Evolutionary conservation across 2,888 invertebrate genomes (phyloP), one percentile per base, ranked within the genome.

Genomic region (Macrophya alboannulata): DNA sequence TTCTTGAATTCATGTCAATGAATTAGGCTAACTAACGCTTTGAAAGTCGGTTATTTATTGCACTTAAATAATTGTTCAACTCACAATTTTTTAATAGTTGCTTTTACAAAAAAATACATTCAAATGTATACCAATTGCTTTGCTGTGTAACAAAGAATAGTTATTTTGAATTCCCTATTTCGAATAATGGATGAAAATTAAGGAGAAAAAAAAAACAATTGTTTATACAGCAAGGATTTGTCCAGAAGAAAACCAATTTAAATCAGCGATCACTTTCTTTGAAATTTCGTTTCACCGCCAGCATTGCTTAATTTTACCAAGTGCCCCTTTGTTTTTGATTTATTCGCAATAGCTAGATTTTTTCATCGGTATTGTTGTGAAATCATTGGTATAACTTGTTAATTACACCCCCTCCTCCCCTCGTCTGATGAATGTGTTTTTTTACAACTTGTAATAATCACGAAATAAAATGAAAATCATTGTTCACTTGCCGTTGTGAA

Each of bases 241-340:
- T 1, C 21, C 17, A 40, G 2, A 17, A n/a, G 4, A 1, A 15
- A 45, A 25, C 12, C 25, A 25, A 45, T n/a, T 74, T 45, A 45
- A 74, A 74, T 74, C 2, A n/a, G 10, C 12, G 62, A 59, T 79
- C 79, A 81, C 81, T 81, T 81, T 10, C 81, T 81, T 40, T 81
- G 43, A 8, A 9, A 81, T 81, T 81, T 43, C 62, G 81, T 62
- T 10, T 81, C 59, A 62, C 59, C 62, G 59, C 59, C 81, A 81
- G 59, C 51, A 62, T 81, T 59, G 43, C 43, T 62, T 77, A 77
- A 77, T 31, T 77, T 48, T 77, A 77, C 51, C 77, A 77, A 77
- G 51, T 40, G 17, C 8, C 74, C 51, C 51, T 17, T 62, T 43
- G 62, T 62, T 62, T 43, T 62, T 21, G 4, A 12, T 3, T 31